A percentile compares a stretch with the other conserved stretches of the same genome.
phyloP scores from a whole-genome alignment of 2,113 vertebrate species.

The Xiphophorus hellerii region DNA sequence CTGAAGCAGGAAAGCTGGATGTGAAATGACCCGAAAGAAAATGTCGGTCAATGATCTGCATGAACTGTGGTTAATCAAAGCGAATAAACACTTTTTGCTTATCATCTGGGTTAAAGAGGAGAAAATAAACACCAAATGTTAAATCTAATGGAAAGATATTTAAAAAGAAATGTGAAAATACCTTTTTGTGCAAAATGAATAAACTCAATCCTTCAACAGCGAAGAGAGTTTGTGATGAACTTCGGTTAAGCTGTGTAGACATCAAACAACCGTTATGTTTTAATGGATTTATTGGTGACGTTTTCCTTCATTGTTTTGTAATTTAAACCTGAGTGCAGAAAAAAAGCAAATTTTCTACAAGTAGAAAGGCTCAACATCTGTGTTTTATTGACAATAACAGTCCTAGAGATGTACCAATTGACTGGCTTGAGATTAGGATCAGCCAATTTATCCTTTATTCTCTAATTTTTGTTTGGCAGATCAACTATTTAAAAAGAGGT shows the following conservation, averaged over 20 bases:
- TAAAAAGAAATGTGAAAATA: conserved; percentile 65
- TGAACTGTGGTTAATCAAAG: conserved; percentile 41
- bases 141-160: conserved; percentile 15
- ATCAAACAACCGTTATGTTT: conserved; percentile 27
- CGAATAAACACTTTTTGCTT: conserved; percentile 44
- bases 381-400: conserved; percentile 12
- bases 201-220: conserved; percentile 65
- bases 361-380: conserved; percentile 51
- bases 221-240: conserved; percentile 56
- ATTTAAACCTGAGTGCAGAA: conserved; percentile 66
- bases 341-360: conserved; percentile 54
- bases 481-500: background rate
- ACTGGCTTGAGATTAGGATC: background rate
- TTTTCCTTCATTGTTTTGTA: conserved; percentile 40
- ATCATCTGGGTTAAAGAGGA: conserved; percentile 43
- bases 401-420: background rate
- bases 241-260: conserved; percentile 11
- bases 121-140: conserved; percentile 45
- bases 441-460: background rate
- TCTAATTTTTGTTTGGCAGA: background rate
- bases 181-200: conserved; percentile 69
- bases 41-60: conserved; percentile 42
- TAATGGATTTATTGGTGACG: conserved; percentile 56
- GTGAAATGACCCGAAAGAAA: conserved; percentile 59
- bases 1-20: conserved; percentile 56